Base-by-base conservation (phyloP, 2,113 vertebrate species). In the Corythoichthys haematopterus region DNA sequence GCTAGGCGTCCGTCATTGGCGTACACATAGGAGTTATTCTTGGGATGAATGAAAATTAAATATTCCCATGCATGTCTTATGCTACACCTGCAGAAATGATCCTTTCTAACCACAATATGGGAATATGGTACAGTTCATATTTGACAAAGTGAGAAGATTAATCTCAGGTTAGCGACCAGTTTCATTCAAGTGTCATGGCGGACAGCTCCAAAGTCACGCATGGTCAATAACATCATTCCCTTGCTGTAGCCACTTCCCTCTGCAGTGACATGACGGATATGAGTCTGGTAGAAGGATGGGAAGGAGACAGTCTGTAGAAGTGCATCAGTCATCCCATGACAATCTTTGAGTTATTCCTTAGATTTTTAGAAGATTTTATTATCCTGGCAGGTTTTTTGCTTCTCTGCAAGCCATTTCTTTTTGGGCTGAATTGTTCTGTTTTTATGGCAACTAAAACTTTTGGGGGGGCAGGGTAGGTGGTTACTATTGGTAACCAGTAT, bases 401-500 rank as follows among this genome's bases (percentile, higher is more conserved):
- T 48, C 62, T 76, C 71, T 36, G 33, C 28, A 11, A 2, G 6
- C 61, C 47, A 61, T 75, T 65, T 76, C 52, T 2, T 69, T 65
- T 60, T 62, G 67, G 58, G 65, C 46, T 37, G 46, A 48, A 63
- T 40, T 50, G 47, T 51, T 57, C 56, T 74, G 55, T 35, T 56
- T 76, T 74, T 80, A 80, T 84, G 64, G 82, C 80, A 64, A 14
- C 37, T 52, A 9, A 38, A 10, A 35, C 77, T 85, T 86, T 80
- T 74, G 64, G 66, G 75, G 40, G 8, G 10, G 10, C 4, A 8
- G 40, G 40, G 40, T 8, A 43, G 12, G 28, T 78, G 80, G 86
- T 89, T 91, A 85, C 88, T 70, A 66, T 75, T 82, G 88, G 90
- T 86, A 87, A 89, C 88, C 80, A 89, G 75, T 80, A 83, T 84